Base-by-base conservation (phyloP, 37 sponge, comb jelly and placozoan genomes). In the Crambe crambe region DNA sequence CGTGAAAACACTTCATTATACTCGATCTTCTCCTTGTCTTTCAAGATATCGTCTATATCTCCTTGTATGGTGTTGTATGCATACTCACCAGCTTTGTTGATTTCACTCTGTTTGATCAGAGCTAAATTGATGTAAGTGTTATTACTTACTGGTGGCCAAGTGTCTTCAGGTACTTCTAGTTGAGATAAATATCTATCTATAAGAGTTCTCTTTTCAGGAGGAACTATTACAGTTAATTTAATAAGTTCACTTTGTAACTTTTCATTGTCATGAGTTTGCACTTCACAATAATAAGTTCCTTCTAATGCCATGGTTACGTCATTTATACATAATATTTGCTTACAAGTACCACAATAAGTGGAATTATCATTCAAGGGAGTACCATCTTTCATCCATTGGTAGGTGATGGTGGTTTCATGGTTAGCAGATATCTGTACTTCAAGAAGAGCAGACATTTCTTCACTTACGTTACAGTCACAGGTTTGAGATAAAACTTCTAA, bases 101-200 rank as follows among this genome's bases (percentile, higher is more conserved):
- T 2, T 3, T 23, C 5, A 0, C 15, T 44, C 8, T 43, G 5
- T 51, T 47, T 47, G 2, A 71, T 2, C 1, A 73, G 44, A 1
- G 73, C 73, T 3, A 73, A 31, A 12, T 73, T 73, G 44, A 73
- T 51, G 32, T 23, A 73, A 23, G 29, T 0, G 1, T 1, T 47
- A 30, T 1, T 73, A 29, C 2, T 0, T 18, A 73, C 31, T 22
- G 73, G 73, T 23, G 73, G 73, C 73, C 73, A 73, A 15, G 51
- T 26, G 56, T 51, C 73, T 51, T 38, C 38, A 25, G 44, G 42
- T 4, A 71, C 72, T 10, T 71, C 72, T 5, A 2, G 23, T 2
- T 71, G 8, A 22, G 20, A 22, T 17, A 1, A 41, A 21, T 71
- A 71, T 25, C 39, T 22, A 41, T 30, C 5, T 4, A 18, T 3